These are phyloP conservation scores for Melangyna quadrimaculata DNA, from an alignment of 2,888 invertebrate genomes.

Conservation along the genomic window DNA sequence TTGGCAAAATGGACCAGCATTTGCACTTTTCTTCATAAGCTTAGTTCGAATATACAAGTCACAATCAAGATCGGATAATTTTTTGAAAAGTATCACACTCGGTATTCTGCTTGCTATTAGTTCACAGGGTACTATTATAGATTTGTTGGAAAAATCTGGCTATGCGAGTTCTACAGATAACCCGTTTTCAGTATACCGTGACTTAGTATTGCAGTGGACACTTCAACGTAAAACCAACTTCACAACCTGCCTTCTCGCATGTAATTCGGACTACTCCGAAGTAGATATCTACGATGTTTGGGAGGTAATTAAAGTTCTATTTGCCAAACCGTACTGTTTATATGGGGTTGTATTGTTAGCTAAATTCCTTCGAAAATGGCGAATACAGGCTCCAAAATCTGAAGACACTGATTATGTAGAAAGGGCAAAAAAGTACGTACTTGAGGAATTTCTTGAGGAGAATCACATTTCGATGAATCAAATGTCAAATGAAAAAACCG, in stretches of 20 bases:
- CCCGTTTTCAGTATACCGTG: constrained; percentile 76
- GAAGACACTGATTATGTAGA: constrained; percentile 77
- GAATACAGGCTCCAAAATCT: constrained; percentile 74
- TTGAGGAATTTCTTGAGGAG: constrained; percentile 82
- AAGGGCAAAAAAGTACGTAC: constrained; percentile 83
- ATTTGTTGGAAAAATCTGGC: constrained; percentile 77
- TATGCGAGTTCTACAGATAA: constrained; percentile 76
- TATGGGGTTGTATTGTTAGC: constrained; percentile 79
- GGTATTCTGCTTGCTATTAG: constrained; percentile 76
- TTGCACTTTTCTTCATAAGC: constrained; percentile 77
- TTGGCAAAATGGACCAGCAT: constrained; percentile 78
- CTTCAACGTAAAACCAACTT: constrained; percentile 78
- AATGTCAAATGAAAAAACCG: constrained; percentile 78
- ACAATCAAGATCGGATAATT: constrained; percentile 73
- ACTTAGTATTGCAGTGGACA: constrained; percentile 78
- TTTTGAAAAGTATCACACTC: constrained; percentile 76
- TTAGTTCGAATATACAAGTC: constrained; percentile 74
- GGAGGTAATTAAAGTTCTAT: constrained; percentile 78
- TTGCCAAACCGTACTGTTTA: constrained; percentile 79
- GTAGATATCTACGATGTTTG: constrained; percentile 77
- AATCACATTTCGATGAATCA: constrained; percentile 79
- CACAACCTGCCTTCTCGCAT: constrained; percentile 78
- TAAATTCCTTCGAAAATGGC: constrained; percentile 79
- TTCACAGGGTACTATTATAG: constrained; percentile 77
- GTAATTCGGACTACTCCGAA: constrained; percentile 77